phyloP scores from a whole-genome alignment of 2,113 vertebrate species.

The Rhinoptilus africanus region DNA sequence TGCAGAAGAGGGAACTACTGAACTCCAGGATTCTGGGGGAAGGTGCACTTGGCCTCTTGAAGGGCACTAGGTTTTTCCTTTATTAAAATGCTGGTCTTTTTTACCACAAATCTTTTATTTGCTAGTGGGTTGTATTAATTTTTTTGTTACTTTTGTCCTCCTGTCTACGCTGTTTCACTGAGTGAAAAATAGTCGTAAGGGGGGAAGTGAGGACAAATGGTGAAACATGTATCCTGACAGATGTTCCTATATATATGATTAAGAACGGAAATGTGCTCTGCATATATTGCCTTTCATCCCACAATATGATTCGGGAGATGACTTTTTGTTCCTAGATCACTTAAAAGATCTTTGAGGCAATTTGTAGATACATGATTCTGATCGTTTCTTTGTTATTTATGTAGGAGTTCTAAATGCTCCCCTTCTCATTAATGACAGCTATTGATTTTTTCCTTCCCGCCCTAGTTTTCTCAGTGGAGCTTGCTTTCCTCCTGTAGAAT shows the following conservation, averaged over 20 bases:
- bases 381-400: constrained; percentile 37
- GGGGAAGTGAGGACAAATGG: background rate
- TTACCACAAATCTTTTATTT: background rate
- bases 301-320: background rate
- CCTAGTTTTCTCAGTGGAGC: background rate
- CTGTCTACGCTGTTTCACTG: background rate
- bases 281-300: constrained; percentile 16
- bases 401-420: background rate
- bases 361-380: background rate
- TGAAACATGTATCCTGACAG: background rate
- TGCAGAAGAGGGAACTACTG: background rate
- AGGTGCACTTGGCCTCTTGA: background rate
- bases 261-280: constrained; percentile 6
- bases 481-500: background rate
- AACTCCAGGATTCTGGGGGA: background rate
- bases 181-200: background rate
- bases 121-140: background rate
- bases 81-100: background rate
- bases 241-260: background rate
- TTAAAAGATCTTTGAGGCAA: constrained; percentile 12
- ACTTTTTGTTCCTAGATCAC: constrained; percentile 9
- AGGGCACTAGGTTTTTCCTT: background rate
- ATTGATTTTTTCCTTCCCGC: background rate
- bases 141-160: background rate
- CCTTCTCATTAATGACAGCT: constrained; percentile 18